A percentile compares a stretch with the other conserved stretches of the same genome.
phyloP scores from a whole-genome alignment of 2,888 invertebrate species.

The Trachelus iudaicus region DNA sequence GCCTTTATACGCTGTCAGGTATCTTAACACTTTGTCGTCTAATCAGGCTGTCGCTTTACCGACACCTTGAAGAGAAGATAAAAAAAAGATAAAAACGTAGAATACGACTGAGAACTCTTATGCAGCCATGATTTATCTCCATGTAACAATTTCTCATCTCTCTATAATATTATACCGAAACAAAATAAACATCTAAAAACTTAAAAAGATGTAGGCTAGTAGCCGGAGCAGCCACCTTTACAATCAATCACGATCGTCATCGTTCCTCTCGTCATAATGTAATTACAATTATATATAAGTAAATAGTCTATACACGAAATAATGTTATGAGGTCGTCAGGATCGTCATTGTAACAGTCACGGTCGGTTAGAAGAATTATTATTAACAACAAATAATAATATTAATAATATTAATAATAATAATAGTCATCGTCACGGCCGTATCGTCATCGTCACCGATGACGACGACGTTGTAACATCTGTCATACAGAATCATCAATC shows the following conservation, averaged over 20 bases:
- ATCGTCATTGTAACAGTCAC: neutral
- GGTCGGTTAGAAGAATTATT: neutral
- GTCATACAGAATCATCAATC: neutral
- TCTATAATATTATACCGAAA: constrained; percentile 26
- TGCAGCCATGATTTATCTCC: constrained; percentile 7
- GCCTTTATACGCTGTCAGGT: neutral
- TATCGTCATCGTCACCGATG: neutral
- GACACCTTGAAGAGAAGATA: constrained; percentile 1
- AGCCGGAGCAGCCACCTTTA: constrained; percentile 1
- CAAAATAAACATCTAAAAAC: constrained; percentile 59
- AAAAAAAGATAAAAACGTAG: constrained; percentile 12
- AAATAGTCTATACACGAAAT: neutral
- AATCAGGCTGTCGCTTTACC: neutral
- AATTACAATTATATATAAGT: neutral
- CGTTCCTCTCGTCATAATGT: neutral
- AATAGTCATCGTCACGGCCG: neutral
- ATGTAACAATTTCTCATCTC: constrained; percentile 18
- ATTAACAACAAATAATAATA: neutral
- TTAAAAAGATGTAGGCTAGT: constrained; percentile 47
- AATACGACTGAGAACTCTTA: constrained; percentile 13
- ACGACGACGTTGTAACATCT: neutral
- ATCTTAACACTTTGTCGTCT: neutral
- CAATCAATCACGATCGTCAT: neutral
- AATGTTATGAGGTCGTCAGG: neutral
- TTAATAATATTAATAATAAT: neutral